These are phyloP conservation scores for Sus cebifrons DNA, from an alignment of 2,797 vertebrate genomes.

Conservation along the genomic window DNA sequence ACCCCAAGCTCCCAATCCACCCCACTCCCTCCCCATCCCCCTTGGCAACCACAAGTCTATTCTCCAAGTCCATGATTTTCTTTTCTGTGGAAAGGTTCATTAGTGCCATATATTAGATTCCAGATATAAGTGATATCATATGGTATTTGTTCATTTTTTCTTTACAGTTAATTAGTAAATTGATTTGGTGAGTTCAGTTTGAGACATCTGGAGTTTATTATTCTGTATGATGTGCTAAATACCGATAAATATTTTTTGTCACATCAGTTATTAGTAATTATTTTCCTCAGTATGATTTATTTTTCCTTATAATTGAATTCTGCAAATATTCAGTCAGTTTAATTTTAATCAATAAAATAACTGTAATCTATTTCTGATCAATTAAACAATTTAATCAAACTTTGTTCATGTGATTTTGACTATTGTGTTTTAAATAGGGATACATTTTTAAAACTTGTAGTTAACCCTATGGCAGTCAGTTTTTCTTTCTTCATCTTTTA, in stretches of 20 bases:
- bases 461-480: neutral
- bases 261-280: neutral
- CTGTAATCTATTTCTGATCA: neutral
- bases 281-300: neutral
- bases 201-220: neutral
- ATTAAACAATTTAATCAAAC: neutral
- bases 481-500: slow-evolving; percentile 1
- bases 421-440: neutral
- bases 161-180: neutral
- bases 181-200: neutral
- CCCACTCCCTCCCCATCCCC: no score
- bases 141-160: neutral
- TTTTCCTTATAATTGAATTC: slow-evolving; percentile 1
- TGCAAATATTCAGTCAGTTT: neutral
- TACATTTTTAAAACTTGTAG: slow-evolving; percentile 25
- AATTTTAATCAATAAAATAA: neutral
- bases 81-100: no score
- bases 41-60: no score
- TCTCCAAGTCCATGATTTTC: no score
- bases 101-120: no score
- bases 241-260: neutral
- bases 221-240: neutral
- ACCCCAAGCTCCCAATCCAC: no score
- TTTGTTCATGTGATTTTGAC: neutral
- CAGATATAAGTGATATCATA: no score